Evolutionary conservation across 2,113 vertebrate species (phyloP).

Genomic region (Daphoenositta chrysoptera): DNA sequence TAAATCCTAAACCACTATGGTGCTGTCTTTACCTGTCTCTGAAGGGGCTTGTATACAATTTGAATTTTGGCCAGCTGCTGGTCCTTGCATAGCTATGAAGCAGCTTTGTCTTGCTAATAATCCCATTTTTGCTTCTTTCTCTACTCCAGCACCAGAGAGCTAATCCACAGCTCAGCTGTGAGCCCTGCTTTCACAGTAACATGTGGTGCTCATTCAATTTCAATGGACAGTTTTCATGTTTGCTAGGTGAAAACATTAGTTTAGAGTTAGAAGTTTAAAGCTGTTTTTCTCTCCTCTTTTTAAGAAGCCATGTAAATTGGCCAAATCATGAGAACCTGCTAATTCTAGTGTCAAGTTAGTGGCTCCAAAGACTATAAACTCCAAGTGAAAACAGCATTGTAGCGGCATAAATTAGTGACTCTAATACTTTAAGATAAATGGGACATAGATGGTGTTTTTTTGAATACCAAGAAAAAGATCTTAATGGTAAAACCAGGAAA

Average conservation of each 20-base stretch:
- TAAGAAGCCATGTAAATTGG: neutral
- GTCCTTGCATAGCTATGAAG: neutral
- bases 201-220: fast-evolving
- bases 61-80: neutral
- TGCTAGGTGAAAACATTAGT: neutral
- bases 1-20: neutral
- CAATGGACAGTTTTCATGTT: neutral
- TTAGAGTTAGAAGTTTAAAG: neutral
- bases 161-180: neutral
- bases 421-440: neutral
- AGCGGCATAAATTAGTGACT: neutral
- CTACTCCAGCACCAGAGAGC: fast-evolving
- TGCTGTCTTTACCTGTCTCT: neutral
- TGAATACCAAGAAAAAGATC: neutral
- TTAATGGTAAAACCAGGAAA: neutral
- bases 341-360: neutral
- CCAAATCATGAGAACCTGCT: neutral
- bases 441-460: neutral
- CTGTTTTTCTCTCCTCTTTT: neutral
- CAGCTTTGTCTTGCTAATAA: neutral
- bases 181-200: neutral
- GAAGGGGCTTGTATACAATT: neutral
- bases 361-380: neutral
- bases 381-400: neutral
- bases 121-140: neutral